These are phyloP conservation scores for Contarinia nasturtii DNA, from an alignment of 1,140 invertebrate genomes.

Conservation along the genomic window DNA sequence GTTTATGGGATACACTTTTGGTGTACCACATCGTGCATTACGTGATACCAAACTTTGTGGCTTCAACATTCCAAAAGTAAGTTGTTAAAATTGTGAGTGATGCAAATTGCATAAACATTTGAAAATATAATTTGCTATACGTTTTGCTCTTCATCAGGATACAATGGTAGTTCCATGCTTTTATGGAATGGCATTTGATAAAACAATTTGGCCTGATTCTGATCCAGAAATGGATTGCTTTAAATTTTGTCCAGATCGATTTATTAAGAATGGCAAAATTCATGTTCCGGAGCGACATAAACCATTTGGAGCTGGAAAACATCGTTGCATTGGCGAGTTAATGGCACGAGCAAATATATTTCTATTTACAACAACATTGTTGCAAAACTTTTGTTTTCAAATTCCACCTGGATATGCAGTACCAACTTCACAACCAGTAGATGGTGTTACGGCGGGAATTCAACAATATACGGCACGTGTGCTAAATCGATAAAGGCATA, in stretches of 20 bases:
- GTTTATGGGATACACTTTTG: conserved; percentile 58
- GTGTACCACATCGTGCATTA: conserved; percentile 55
- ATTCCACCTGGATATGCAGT: conserved; percentile 36
- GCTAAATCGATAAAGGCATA: conserved; percentile 18
- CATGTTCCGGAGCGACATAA: conserved; percentile 48
- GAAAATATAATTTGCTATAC: too few species aligned
- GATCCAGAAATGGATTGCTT: conserved; percentile 26
- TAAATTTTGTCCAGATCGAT: conserved; percentile 46
- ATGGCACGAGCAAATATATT: conserved; percentile 73
- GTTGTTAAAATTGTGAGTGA: too few species aligned
- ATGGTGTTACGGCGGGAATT: conserved; percentile 53
- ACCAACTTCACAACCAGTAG: conserved; percentile 41
- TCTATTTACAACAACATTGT: conserved; percentile 51
- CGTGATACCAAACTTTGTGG: conserved; percentile 47
- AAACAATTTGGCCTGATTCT: conserved; percentile 46
- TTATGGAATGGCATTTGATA: conserved; percentile 50
- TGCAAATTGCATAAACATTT: too few species aligned
- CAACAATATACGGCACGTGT: conserved; percentile 48
- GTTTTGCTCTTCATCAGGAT: conserved; percentile 32
- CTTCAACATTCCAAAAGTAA: conserved; percentile 56
- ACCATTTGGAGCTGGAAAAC: conserved; percentile 64
- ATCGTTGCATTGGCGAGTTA: conserved; percentile 69
- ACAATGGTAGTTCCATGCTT: conserved; percentile 72
- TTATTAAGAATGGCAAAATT: conserved; percentile 45
- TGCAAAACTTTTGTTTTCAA: conserved; percentile 57